phyloP scores from a whole-genome alignment of 2,797 vertebrate species.

The Potorous gilbertii region DNA sequence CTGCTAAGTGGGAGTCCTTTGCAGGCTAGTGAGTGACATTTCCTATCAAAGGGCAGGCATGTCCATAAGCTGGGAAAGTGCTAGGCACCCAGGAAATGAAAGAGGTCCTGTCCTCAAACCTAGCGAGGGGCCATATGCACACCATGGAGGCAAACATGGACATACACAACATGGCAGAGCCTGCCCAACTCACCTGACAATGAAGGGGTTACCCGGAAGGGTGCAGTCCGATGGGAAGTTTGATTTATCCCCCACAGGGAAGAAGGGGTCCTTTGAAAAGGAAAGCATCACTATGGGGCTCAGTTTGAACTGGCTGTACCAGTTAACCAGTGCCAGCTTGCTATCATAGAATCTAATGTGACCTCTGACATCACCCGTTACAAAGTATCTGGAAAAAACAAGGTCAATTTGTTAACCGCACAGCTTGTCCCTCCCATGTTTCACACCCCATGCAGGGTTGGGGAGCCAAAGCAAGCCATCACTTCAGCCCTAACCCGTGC shows the following conservation, averaged over 20 bases:
- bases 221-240: slow-evolving; percentile 77
- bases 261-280: slow-evolving; percentile 85
- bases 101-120: neutral
- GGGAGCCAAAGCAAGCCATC: neutral
- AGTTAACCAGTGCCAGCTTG: slow-evolving; percentile 84
- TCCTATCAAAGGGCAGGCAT: neutral
- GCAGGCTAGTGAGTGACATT: neutral
- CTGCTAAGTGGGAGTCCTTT: neutral
- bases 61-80: neutral
- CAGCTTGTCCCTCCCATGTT: neutral
- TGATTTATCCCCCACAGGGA: slow-evolving; percentile 5
- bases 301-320: slow-evolving; percentile 86
- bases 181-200: slow-evolving; percentile 85
- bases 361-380: slow-evolving; percentile 91
- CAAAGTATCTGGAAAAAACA: slow-evolving; percentile 86
- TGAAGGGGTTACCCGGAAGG: slow-evolving; percentile 77
- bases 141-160: too few species aligned
- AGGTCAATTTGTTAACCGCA: accelerated
- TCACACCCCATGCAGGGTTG: neutral
- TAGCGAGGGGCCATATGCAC: neutral
- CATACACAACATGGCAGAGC: neutral
- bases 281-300: slow-evolving; percentile 90
- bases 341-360: slow-evolving; percentile 90
- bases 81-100: neutral
- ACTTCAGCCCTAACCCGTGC: neutral